These are phyloP conservation scores for Salvelinus namaycush DNA, from an alignment of 2,113 vertebrate genomes.

Conservation along the genomic window DNA sequence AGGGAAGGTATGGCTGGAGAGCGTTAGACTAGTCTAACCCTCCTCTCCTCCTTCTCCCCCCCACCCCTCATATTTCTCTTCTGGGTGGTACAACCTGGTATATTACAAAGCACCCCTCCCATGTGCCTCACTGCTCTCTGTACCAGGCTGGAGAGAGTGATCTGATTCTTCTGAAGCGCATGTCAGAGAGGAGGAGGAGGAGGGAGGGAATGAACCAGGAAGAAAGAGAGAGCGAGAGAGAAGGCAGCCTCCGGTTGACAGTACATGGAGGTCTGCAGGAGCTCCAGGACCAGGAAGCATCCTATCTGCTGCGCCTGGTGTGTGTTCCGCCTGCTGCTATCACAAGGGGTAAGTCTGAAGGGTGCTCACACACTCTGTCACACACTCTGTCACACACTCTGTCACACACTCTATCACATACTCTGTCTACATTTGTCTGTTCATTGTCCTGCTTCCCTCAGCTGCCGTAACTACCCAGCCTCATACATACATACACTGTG, in stretches of 20 bases:
- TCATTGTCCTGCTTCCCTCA: neutral
- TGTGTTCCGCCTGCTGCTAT: constrained; percentile 44
- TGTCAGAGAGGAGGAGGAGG: constrained; percentile 15
- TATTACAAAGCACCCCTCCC: constrained; percentile 89
- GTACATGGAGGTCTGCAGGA: neutral
- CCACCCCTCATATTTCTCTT: constrained; percentile 17
- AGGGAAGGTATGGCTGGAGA: constrained; percentile 61
- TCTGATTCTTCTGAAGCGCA: constrained; percentile 58
- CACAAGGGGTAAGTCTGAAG: constrained; percentile 64
- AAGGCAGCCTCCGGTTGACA: neutral
- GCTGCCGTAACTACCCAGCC: neutral
- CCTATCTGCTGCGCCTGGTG: neutral
- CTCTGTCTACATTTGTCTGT: constrained; percentile 2
- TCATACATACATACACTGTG: neutral
- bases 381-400: constrained; percentile 26
- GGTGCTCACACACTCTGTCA: no score
- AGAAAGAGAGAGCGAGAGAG: constrained; percentile 22
- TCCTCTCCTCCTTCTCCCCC: constrained; percentile 23
- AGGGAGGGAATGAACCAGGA: constrained; percentile 9
- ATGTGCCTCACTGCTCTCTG: constrained; percentile 78
- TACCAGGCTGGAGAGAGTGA: constrained; percentile 77
- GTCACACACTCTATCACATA: constrained; percentile 12
- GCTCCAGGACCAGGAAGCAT: constrained; percentile 12
- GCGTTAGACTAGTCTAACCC: constrained; percentile 39
- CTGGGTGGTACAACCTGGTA: constrained; percentile 84